These are phyloP conservation scores for Trissoscelio sp. DNA, from an alignment of 2,888 invertebrate species.

Conservation along the genomic window DNA sequence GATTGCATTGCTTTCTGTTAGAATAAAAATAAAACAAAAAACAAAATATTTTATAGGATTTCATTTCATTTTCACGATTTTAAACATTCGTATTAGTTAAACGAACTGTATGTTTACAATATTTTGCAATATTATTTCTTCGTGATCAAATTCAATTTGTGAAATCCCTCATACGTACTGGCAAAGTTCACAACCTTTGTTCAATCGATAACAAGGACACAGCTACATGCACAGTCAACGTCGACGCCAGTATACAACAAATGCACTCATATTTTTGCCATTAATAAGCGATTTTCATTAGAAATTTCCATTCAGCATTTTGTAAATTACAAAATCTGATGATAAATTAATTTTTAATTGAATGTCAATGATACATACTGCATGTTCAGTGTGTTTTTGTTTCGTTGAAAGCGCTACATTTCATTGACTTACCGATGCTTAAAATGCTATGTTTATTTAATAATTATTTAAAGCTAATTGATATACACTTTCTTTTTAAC, in stretches of 20 bases:
- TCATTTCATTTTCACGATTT: neutral
- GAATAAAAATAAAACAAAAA: neutral
- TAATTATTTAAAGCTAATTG: no score
- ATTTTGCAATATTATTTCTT: conserved; percentile 12
- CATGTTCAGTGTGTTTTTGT: neutral
- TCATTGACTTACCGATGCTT: no score
- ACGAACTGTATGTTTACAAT: neutral
- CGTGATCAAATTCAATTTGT: conserved; percentile 23
- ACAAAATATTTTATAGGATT: neutral
- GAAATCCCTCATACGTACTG: conserved; percentile 9
- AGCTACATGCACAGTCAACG: neutral
- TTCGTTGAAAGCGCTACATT: no score
- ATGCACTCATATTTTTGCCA: neutral
- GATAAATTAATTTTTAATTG: neutral
- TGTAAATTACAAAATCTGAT: neutral
- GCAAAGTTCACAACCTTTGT: conserved; percentile 31
- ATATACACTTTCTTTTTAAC: no score
- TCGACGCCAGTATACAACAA: neutral
- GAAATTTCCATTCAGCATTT: neutral
- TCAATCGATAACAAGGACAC: conserved; percentile 32
- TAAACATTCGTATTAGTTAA: conserved; percentile 6
- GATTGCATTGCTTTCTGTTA: no score
- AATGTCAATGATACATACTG: neutral
- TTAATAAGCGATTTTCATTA: conserved; percentile 4
- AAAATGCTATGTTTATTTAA: no score